These are phyloP conservation scores for Elephas maximus DNA, from an alignment of 2,113 vertebrate genomes.

Conservation along the genomic window DNA sequence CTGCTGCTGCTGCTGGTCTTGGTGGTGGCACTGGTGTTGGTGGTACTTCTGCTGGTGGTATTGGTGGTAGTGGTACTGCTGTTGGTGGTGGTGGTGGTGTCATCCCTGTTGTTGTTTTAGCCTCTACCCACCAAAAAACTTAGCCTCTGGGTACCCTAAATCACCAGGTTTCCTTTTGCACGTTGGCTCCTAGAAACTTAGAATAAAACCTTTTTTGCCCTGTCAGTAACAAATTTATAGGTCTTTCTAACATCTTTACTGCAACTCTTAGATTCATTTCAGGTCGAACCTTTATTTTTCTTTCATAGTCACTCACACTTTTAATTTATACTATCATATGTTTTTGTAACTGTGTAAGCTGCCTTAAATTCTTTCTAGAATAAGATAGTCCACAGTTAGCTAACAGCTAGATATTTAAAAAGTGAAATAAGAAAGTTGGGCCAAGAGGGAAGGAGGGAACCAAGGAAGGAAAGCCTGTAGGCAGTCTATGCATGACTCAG, in stretches of 20 bases:
- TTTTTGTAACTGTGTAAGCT: not conserved
- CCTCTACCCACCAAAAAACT: not conserved
- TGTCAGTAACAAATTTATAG: not conserved
- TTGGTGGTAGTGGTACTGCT: no score
- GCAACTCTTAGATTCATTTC: not conserved
- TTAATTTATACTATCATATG: not conserved
- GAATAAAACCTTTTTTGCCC: not conserved
- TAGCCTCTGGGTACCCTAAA: not conserved
- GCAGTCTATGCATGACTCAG: not conserved
- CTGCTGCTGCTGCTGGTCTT: no score
- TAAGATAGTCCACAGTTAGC: constrained; percentile 19
- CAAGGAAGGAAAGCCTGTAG: not conserved
- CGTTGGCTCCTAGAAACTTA: constrained; percentile 5
- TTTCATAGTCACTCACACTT: not conserved
- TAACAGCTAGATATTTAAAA: not conserved
- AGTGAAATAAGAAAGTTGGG: not conserved
- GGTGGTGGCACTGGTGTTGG: no score
- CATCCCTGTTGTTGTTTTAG: not conserved
- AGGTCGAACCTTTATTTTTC: not conserved
- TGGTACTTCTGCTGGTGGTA: no score
- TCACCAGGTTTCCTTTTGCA: constrained; percentile 39
- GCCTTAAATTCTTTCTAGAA: not conserved
- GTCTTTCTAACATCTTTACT: not conserved
- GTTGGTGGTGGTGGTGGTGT: not conserved
- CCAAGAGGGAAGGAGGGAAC: not conserved